A percentile compares a stretch with the other conserved stretches of the same genome.
Evolutionary conservation across 2,113 vertebrate genomes (phyloP).

Genomic region (Pseudopodoces humilis): DNA sequence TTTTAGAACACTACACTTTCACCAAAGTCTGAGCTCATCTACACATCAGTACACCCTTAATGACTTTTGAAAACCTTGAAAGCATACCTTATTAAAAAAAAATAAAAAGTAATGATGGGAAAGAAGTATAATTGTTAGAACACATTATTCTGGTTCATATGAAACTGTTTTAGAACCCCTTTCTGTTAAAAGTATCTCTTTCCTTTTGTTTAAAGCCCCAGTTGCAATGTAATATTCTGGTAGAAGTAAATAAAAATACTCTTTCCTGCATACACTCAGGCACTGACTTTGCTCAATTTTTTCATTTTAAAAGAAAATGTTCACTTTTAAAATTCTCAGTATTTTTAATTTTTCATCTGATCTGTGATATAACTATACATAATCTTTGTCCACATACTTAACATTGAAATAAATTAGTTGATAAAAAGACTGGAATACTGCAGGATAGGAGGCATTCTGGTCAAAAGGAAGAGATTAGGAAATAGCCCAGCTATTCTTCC

Average conservation of each 20-base stretch:
- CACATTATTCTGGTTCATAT: neutral
- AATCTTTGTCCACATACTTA: neutral
- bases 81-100: neutral
- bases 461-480: neutral
- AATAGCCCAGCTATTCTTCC: neutral
- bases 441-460: neutral
- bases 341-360: neutral
- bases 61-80: neutral
- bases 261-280: neutral
- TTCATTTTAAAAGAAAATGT: neutral
- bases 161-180: neutral
- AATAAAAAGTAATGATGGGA: neutral
- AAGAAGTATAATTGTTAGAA: neutral
- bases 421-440: neutral
- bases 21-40: neutral
- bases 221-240: neutral
- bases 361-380: neutral
- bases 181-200: neutral
- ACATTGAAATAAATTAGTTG: neutral
- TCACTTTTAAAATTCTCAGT: neutral
- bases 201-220: neutral
- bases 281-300: neutral
- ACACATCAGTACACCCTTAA: neutral
- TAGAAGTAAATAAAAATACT: neutral
- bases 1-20: neutral